Percentiles rank a stretch among this genome's conserved stretches.
Conservation (phyloP, 2,797 vertebrate genomes). For the Momotus momota region DNA sequence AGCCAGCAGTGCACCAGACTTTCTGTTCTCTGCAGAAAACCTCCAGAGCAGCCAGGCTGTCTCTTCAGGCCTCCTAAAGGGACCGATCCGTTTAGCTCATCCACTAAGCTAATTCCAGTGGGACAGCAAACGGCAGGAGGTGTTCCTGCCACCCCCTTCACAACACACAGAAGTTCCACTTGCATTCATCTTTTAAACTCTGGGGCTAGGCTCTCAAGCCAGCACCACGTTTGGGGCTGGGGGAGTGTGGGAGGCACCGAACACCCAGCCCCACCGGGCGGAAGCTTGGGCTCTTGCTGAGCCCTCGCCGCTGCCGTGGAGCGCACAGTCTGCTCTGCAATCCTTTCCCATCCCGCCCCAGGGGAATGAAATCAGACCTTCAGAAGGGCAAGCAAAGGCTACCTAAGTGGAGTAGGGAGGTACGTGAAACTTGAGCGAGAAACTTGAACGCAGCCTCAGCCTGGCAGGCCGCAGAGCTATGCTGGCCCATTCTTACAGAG, state of each 20-base stretch:
- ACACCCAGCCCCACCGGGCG: neutral
- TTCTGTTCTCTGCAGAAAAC: neutral
- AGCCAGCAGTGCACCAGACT: neutral
- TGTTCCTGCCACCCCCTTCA: neutral
- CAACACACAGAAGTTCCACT: neutral
- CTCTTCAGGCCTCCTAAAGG: neutral
- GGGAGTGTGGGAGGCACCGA: fast-evolving
- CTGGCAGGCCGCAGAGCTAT: neutral
- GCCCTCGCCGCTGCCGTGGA: neutral
- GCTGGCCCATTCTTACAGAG: neutral
- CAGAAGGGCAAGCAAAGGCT: slow-evolving; percentile 44
- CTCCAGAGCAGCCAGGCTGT: neutral
- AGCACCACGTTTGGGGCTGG: fast-evolving
- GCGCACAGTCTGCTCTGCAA: neutral
- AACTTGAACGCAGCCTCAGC: neutral
- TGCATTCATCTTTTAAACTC: neutral
- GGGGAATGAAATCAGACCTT: neutral
- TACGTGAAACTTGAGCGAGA: slow-evolving; percentile 37
- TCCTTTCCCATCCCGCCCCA: fast-evolving
- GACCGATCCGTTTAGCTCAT: neutral
- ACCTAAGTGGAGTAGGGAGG: neutral
- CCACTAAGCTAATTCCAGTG: neutral
- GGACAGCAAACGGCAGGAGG: neutral
- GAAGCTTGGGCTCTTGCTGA: neutral
- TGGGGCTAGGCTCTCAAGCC: neutral